Conservation (phyloP, 2,888 invertebrate species). For the Noctua fimbriata region DNA sequence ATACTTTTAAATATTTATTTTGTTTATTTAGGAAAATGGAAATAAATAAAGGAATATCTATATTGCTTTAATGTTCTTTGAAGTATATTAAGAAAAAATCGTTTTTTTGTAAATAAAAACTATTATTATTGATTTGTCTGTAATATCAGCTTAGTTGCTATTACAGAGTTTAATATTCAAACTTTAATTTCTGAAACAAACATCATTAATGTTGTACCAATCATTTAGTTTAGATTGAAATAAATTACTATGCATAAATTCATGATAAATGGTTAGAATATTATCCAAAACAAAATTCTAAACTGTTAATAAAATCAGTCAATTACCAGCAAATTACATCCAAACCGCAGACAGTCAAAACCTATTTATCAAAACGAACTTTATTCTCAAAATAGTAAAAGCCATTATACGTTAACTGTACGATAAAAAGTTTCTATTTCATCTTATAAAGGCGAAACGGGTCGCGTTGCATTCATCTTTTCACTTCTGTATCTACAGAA, state of each 20-base stretch:
- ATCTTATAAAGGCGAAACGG: conserved; percentile 73
- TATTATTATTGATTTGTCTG: not conserved
- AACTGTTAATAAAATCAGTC: not conserved
- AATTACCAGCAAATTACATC: conserved; percentile 11
- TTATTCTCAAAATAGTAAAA: not conserved
- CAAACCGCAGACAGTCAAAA: conserved; percentile 10
- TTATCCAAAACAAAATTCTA: not conserved
- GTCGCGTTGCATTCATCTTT: conserved; percentile 80
- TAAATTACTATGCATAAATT: conserved; percentile 17
- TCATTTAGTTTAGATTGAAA: not conserved
- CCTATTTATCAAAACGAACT: not conserved
- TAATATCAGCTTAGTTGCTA: not conserved
- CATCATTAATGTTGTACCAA: conserved; percentile 12
- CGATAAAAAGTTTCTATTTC: conserved; percentile 74
- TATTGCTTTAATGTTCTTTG: not conserved
- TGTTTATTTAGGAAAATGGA: no score
- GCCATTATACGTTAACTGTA: conserved; percentile 23
- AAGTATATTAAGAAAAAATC: not conserved
- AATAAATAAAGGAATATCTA: not conserved
- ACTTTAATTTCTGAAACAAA: not conserved
- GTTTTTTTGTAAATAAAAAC: not conserved
- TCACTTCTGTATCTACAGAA: conserved; percentile 76
- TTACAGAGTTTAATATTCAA: not conserved
- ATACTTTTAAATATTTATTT: no score
- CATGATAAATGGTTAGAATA: not conserved